phyloP scores from a whole-genome alignment of 2,888 invertebrate species.

The Tribolium freemani region DNA sequence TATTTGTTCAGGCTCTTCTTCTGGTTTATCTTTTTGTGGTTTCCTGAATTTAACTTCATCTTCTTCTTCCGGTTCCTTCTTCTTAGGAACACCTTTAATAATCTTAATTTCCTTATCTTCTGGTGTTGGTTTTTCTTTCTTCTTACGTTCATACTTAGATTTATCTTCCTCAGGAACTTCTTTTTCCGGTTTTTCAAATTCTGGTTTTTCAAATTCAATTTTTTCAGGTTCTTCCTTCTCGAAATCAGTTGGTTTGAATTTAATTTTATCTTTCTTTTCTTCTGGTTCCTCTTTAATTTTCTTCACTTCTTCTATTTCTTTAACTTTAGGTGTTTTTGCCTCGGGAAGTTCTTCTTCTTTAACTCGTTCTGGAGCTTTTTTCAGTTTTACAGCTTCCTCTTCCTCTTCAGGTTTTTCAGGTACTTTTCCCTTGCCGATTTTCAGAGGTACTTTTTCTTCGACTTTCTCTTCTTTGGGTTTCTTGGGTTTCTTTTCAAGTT shows the following conservation, averaged over 20 bases:
- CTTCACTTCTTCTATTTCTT: slow-evolving; percentile 55
- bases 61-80: slow-evolving; percentile 55
- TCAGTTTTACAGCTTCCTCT: slow-evolving; percentile 69
- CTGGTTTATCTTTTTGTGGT: slow-evolving; percentile 61
- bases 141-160: slow-evolving; percentile 57
- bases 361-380: slow-evolving; percentile 69
- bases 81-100: slow-evolving; percentile 52
- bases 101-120: slow-evolving; percentile 53
- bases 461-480: slow-evolving; percentile 53
- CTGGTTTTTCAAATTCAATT: slow-evolving; percentile 63
- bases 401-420: slow-evolving; percentile 61
- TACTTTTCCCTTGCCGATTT: slow-evolving; percentile 72
- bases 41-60: slow-evolving; percentile 59
- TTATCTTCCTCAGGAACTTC: slow-evolving; percentile 63
- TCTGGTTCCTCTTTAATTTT: slow-evolving; percentile 51
- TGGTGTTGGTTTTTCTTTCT: slow-evolving; percentile 61
- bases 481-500: slow-evolving; percentile 58
- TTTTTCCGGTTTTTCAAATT: slow-evolving; percentile 63
- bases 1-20: slow-evolving; percentile 65
- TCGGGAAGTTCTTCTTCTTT: slow-evolving; percentile 61
- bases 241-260: slow-evolving; percentile 66
- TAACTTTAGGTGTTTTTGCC: slow-evolving; percentile 53
- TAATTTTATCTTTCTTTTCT: slow-evolving; percentile 62
- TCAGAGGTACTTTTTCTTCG: slow-evolving; percentile 66
- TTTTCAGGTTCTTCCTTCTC: slow-evolving; percentile 64